Base-by-base conservation (phyloP, 1,140 invertebrate species). In the Argopecten irradians region DNA sequence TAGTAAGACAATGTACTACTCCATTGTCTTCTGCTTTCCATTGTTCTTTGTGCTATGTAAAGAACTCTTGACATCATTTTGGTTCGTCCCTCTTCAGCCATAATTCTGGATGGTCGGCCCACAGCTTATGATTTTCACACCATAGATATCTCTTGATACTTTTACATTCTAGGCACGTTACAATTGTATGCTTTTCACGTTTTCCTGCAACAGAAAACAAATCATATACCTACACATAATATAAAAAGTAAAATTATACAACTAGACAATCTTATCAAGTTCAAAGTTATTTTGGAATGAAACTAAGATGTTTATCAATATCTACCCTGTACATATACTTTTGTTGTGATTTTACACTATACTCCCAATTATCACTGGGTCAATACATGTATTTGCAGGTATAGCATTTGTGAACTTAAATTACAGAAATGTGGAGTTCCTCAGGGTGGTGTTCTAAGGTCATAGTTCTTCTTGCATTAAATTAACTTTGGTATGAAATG, bases 81-180 rank as follows among this genome's bases (percentile, higher is more conserved):
- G 2, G 16, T 86, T 71, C 85, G 8, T 43, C 41, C 14, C 28
- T 71, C 33, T 89, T 85, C 35, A 91, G 43, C 91, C 91, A 93
- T 22, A 93, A 91, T 33, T 93, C 90, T 85, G 90, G 89, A 35
- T 91, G 91, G 13, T 92, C 91, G 34, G 87, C 19, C 93, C 93
- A 94, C 13, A 93, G 85, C 28, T 91, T 86, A 87, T 94, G 88
- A 33, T 84, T 88, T 55, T 89, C 84, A 22, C 85, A 87, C 39
- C 87, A 89, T 22, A 88, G 88, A 88, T 92, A 94, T 35, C 91
- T 89, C 84, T 92, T 93, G 0, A 92, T 84, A 84, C 43, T 90
- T 16, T 90, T 90, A 91, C 93, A 94, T 36, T 93, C 91, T 28
- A 93, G 82, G 46, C 93, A 94, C 1, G 88, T 93, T 1, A 93